Base-by-base conservation (phyloP, 1,140 invertebrate genomes). In the Pristionchus pacificus region DNA sequence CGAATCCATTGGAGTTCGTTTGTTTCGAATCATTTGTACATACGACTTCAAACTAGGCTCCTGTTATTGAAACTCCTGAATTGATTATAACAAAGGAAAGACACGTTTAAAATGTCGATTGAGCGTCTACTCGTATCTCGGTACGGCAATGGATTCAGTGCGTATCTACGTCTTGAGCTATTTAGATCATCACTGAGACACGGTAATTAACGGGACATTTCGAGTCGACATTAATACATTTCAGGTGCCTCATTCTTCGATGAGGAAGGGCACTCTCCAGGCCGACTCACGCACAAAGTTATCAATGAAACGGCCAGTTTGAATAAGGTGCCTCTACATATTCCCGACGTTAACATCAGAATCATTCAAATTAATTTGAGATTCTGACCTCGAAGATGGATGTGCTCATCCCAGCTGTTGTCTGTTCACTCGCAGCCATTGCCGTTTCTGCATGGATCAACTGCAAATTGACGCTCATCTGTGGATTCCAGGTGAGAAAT, bases 201-300 rank as follows among this genome's bases (percentile, higher is more conserved):
- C 38, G 38, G 38, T 49, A 49, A 10, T 49, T 6, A 10, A 49
- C 38, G 38, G 6, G 6, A 10, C 6, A 10, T 49, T 49, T 19
- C 19, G 38, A 10, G 19, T 10, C 6, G 38, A 10, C 38, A 49
- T 49, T 6, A 49, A 10, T 6, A 65, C 27, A 80, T n/a, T 70
- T 81, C 10, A 68, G 80, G 80, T 2, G 78, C 79, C 25, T 81
- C 80, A 14, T 81, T 79, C 68, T 81, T 81, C 63, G 80, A 81
- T 49, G 80, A 81, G 29, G 81, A 83, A 32, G 64, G 57, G 30
- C 81, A 81, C 32, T 71, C 79, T 27, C 80, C 80, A 2, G 80
- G 80, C 19, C 59, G 77, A 65, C 61, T 81, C 1, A 72, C 77
- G 19, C 81, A 81, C 57, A 80, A 77, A 72, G 49, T 81, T 3